Evolutionary conservation across 1,140 invertebrate genomes (phyloP).

Genomic region (Coelopa frigida): DNA sequence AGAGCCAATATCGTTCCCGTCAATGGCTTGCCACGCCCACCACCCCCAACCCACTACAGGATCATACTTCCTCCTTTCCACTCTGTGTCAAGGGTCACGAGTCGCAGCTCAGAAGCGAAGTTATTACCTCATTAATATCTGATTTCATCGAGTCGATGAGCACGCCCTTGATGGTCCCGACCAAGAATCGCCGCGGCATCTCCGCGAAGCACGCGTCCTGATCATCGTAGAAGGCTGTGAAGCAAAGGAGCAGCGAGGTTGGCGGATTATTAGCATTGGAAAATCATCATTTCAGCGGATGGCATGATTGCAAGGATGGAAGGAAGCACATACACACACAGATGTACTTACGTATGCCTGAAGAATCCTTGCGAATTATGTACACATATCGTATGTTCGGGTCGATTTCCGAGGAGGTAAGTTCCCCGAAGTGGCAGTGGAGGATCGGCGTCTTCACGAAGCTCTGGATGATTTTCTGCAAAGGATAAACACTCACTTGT

Average conservation of each 20-base stretch:
- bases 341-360: constrained; percentile 48
- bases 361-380: constrained; percentile 55
- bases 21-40: too few species aligned
- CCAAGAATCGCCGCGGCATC: constrained; percentile 57
- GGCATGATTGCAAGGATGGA: constrained; percentile 7
- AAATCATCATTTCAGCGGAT: not conserved
- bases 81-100: too few species aligned
- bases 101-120: too few species aligned
- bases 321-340: too few species aligned
- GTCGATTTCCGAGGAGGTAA: constrained; percentile 46
- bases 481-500: too few species aligned
- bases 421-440: constrained; percentile 56
- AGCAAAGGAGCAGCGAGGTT: not conserved
- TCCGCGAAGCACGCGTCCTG: constrained; percentile 47
- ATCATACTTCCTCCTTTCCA: too few species aligned
- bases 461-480: constrained; percentile 39
- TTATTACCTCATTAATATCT: constrained; percentile 13
- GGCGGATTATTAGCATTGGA: not conserved
- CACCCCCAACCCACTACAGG: too few species aligned
- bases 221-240: constrained; percentile 42
- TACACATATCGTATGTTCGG: constrained; percentile 56
- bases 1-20: too few species aligned
- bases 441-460: constrained; percentile 56
- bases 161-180: constrained; percentile 53
- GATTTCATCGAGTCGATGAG: constrained; percentile 49